Evolutionary conservation across 2,888 invertebrate genomes (phyloP).

Genomic region (Dromius quadrimaculatus): DNA sequence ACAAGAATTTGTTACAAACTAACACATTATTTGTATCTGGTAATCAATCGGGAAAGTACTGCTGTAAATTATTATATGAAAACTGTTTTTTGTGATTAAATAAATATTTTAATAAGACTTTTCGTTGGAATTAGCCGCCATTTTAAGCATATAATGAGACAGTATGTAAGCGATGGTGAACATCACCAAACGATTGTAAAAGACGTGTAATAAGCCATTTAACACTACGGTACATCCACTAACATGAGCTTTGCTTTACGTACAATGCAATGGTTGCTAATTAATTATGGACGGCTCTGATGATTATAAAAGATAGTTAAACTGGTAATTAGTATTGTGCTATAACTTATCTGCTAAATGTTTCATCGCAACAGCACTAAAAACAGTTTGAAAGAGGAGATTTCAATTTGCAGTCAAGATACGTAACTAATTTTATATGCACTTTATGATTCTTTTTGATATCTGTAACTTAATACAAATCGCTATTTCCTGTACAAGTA

Average conservation of each 20-base stretch:
- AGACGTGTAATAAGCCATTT: conserved; percentile 30
- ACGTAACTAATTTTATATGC: conserved; percentile 24
- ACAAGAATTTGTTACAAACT: conserved; percentile 48
- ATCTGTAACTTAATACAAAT: no score
- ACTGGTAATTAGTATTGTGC: conserved; percentile 36
- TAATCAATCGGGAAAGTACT: conserved; percentile 42
- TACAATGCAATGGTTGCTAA: conserved; percentile 29
- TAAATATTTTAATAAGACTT: neutral
- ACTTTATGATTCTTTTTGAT: no score
- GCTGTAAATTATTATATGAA: conserved; percentile 46
- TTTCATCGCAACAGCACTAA: conserved; percentile 11
- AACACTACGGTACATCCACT: conserved; percentile 21
- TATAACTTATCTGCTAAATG: conserved; percentile 33
- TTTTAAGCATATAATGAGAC: conserved; percentile 15
- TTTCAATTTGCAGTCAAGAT: conserved; percentile 35
- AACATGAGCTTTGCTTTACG: neutral
- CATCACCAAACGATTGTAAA: conserved; percentile 27
- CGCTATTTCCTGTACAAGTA: no score
- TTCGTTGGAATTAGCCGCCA: neutral
- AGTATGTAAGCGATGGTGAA: conserved; percentile 7
- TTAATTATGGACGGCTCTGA: conserved; percentile 42
- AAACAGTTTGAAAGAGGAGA: conserved; percentile 4
- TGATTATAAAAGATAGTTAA: conserved; percentile 41
- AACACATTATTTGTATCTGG: conserved; percentile 48
- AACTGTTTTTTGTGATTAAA: conserved; percentile 12